Evolutionary conservation across 2,797 vertebrate species (phyloP), one percentile per base, ranked within the genome.

Genomic region (Chaetodon trifasciatus): DNA sequence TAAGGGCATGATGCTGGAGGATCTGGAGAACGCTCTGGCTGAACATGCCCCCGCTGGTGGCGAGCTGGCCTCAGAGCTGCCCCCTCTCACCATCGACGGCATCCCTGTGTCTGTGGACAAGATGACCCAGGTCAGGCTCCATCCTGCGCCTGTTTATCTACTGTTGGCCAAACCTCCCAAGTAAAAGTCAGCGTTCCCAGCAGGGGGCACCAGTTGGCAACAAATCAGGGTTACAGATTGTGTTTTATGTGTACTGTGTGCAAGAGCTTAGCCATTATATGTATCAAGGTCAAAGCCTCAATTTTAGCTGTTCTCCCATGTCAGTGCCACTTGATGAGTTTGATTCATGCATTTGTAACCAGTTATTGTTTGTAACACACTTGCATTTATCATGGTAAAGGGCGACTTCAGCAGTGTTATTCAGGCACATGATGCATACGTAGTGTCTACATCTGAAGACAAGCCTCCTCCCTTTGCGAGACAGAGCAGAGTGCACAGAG

Each of bases 51-150:
- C 98, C 4, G 91, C 97, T 0, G 97, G 97, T 9, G 97, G 97
- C 68, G 98, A 99, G 64, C 91, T 99, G 85, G 97, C 96, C 89
- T 99, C 98, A 0, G 98, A 99, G 88, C 94, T 99, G 76, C 98
- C 98, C 0, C 98, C 98, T 2, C 97, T 99, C 80, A 99, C 98
- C 86, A 99, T 99, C 1, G 98, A 99, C 0, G 98, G 98, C 88
- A 99, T 99, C 92, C 98, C 98, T 0, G 98, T 99, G 56, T 99
- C 98, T 1, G 98, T 99, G 92, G 98, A 99, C 94, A 99, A 99
- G 91, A 99, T 99, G 98, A 99, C 98, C 79, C 98, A 99, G 97
- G 98, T 99, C 88, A 93, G 85, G 1, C 68, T 70, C 53, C 7
- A 13, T 15, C 19, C 21, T 46, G 3, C 28, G 8, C 66, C 47